Conservation (phyloP, 2,113 vertebrate species). For the Loxodonta africana region DNA sequence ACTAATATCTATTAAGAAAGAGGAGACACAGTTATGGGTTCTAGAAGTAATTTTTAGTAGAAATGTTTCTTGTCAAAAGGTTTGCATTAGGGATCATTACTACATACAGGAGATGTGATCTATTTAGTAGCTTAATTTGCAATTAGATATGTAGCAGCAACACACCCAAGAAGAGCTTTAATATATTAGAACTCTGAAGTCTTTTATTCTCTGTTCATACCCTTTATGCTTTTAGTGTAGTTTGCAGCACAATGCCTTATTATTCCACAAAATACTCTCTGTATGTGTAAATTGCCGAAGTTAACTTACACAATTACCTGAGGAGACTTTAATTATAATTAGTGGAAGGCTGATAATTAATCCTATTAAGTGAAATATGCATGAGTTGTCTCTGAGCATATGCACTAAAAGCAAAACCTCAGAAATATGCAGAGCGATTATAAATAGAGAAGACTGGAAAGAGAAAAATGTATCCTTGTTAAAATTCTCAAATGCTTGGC, state of each 20-base stretch:
- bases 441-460: not conserved
- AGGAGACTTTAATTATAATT: slow-evolving; percentile 81
- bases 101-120: slow-evolving; percentile 40
- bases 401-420: slow-evolving; percentile 30
- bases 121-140: slow-evolving; percentile 68
- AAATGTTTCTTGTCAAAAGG: slow-evolving; percentile 65
- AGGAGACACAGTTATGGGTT: slow-evolving; percentile 63
- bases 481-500: slow-evolving; percentile 20
- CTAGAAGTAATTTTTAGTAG: slow-evolving; percentile 68
- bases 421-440: slow-evolving; percentile 36
- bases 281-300: slow-evolving; percentile 65
- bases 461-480: not conserved
- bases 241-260: slow-evolving; percentile 33
- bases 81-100: slow-evolving; percentile 55
- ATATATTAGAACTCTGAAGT: slow-evolving; percentile 48
- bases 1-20: slow-evolving; percentile 72
- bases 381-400: slow-evolving; percentile 62
- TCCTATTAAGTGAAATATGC: slow-evolving; percentile 73
- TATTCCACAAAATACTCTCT: slow-evolving; percentile 64
- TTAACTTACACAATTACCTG: slow-evolving; percentile 76
- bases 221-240: slow-evolving; percentile 24
- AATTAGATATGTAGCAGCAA: slow-evolving; percentile 13
- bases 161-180: slow-evolving; percentile 59
- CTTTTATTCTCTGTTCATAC: slow-evolving; percentile 8
- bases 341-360: slow-evolving; percentile 78